Evolutionary conservation across 2,888 invertebrate species (phyloP).

Genomic region (Drosophila testacea): DNA sequence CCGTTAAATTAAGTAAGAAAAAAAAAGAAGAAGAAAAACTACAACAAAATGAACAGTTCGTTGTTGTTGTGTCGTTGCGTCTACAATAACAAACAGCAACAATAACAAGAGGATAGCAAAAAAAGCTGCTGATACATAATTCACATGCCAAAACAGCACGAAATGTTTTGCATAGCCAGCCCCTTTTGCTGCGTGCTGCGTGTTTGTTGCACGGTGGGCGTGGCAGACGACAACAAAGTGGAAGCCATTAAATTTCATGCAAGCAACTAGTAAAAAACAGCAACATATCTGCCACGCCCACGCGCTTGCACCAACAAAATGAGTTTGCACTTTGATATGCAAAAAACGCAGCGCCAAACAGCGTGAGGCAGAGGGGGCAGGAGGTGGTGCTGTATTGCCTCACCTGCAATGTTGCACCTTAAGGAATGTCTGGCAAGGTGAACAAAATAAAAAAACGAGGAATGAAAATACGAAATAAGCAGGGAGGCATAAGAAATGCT

Average conservation of each 20-base stretch:
- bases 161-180: constrained; percentile 67
- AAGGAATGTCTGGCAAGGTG: constrained; percentile 60
- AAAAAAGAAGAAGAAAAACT: constrained; percentile 1
- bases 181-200: constrained; percentile 23
- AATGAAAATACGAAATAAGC: constrained; percentile 28
- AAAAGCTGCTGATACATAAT: constrained; percentile 69
- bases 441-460: constrained; percentile 15
- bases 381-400: constrained; percentile 17
- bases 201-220: constrained; percentile 39
- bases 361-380: not conserved
- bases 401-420: constrained; percentile 77
- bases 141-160: constrained; percentile 79
- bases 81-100: constrained; percentile 19
- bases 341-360: constrained; percentile 56
- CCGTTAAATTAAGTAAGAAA: constrained; percentile 66
- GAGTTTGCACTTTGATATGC: constrained; percentile 82
- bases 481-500: constrained; percentile 50
- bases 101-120: constrained; percentile 2
- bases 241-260: constrained; percentile 81
- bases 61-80: constrained; percentile 37
- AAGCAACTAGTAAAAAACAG: constrained; percentile 68
- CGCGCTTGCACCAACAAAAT: constrained; percentile 72
- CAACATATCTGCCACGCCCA: constrained; percentile 75
- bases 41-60: not conserved
- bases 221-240: constrained; percentile 77